Base-by-base conservation (phyloP, 2,113 vertebrate species). In the Phasianus colchicus region DNA sequence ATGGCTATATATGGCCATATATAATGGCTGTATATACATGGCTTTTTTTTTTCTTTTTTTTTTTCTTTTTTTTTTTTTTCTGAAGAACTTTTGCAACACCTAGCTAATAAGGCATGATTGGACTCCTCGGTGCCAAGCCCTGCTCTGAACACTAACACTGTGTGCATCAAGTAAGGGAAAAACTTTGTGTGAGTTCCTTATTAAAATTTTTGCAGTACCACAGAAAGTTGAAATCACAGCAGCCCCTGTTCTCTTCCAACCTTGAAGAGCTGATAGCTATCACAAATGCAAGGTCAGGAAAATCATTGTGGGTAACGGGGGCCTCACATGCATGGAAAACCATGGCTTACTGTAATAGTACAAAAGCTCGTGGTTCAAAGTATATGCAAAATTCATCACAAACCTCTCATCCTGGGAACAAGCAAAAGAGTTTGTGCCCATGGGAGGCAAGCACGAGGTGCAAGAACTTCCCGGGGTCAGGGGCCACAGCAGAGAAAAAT, bases 401-500 rank as follows among this genome's bases (percentile, higher is more conserved):
- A 92, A 75, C 34, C 25, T 92, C 89, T 79, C 77, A 75, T 78
- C 73, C 61, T 95, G 92, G 86, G 92, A 92, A 88, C n/a, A 78
- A 78, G 43, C 5, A 19, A 78, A 94, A 61, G 4, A 76, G 61
- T 52, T 89, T 52, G 71, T 5, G 4, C 83, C 70, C 96, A 72
- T 75, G 95, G 47, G 73, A 95, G 47, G 32, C 32, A 86, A 88
- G 65, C 4, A 27, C 1, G 2, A 20, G 1, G 14, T 18, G 36
- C 1, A 0, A 19, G 83, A 77, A 11, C n/a, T 13, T 88, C 64
- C 50, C 1, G 0, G 17, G n/a, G 47, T 34, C 55, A 78, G 42
- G 65, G 47, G 8, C 32, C 55, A 80, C 34, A 66, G 45, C 20
- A 64, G 25, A 90, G 18, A 73, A 79, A 36, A 79, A 24, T 6